Evolutionary conservation across 2,797 vertebrate genomes (phyloP).

Genomic region (Crenuchus spilurus): DNA sequence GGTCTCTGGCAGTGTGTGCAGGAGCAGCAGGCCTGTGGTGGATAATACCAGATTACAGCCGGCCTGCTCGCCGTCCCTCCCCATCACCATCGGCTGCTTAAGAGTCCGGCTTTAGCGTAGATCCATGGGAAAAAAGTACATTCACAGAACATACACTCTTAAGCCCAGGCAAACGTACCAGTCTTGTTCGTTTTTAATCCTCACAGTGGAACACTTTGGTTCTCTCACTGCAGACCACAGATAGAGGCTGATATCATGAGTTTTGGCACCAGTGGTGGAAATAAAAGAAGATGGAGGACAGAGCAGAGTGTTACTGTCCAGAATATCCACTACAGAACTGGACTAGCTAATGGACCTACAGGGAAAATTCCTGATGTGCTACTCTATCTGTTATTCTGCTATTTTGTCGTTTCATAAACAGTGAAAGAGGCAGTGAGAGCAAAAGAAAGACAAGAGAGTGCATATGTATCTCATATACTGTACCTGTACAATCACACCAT

Average conservation of each 20-base stretch:
- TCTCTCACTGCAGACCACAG: neutral
- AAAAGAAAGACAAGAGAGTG: neutral
- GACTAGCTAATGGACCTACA: neutral
- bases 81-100: slow-evolving; percentile 2
- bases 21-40: slow-evolving; percentile 25
- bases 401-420: neutral
- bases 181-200: slow-evolving; percentile 10
- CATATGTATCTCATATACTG: neutral
- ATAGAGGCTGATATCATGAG: neutral
- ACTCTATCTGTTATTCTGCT: neutral
- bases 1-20: neutral
- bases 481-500: neutral
- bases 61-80: slow-evolving; percentile 12
- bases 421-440: neutral
- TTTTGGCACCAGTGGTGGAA: neutral
- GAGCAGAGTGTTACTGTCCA: neutral
- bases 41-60: slow-evolving; percentile 40
- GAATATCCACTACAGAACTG: neutral
- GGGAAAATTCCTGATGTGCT: neutral
- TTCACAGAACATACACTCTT: neutral
- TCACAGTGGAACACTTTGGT: neutral
- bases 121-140: slow-evolving; percentile 8
- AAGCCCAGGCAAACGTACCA: neutral
- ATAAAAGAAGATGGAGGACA: neutral
- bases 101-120: slow-evolving; percentile 14